Percentiles rank a stretch among this genome's conserved stretches.
Evolutionary conservation across 1,140 invertebrate species (phyloP).

Genomic region (Antheraea pernyi): DNA sequence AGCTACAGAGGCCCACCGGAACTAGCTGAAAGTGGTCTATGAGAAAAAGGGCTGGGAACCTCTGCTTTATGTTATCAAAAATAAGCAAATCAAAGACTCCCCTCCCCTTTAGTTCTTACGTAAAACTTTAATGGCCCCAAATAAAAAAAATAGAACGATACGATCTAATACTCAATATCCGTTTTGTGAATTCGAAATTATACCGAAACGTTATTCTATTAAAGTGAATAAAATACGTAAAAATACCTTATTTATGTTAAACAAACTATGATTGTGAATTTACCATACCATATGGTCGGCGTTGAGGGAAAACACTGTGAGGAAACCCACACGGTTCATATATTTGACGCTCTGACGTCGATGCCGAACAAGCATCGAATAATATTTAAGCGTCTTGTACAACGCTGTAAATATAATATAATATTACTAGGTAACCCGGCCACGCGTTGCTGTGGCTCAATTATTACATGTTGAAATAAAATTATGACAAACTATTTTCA

Average conservation of each 20-base stretch:
- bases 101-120: too few relatives aligned
- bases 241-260: neutral
- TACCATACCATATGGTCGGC: slow-evolving; percentile 1
- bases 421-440: too few relatives aligned
- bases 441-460: too few relatives aligned
- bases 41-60: too few relatives aligned
- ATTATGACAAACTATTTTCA: too few relatives aligned
- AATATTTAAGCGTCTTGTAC: neutral
- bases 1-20: too few relatives aligned
- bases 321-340: slow-evolving; percentile 3
- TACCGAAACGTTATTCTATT: neutral
- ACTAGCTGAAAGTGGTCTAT: too few relatives aligned
- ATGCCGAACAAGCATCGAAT: neutral
- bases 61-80: too few relatives aligned
- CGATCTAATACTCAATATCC: neutral
- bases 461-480: too few relatives aligned
- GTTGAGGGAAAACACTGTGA: neutral
- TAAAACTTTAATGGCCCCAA: too few relatives aligned
- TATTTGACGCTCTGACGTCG: neutral
- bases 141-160: neutral
- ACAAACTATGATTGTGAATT: slow-evolving; percentile 5
- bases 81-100: too few relatives aligned
- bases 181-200: neutral
- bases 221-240: slow-evolving; percentile 5
- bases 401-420: neutral